Evolutionary conservation across 2,888 invertebrate species (phyloP), one percentile per base, ranked within the genome.

Genomic region (Caradrina kadenii): DNA sequence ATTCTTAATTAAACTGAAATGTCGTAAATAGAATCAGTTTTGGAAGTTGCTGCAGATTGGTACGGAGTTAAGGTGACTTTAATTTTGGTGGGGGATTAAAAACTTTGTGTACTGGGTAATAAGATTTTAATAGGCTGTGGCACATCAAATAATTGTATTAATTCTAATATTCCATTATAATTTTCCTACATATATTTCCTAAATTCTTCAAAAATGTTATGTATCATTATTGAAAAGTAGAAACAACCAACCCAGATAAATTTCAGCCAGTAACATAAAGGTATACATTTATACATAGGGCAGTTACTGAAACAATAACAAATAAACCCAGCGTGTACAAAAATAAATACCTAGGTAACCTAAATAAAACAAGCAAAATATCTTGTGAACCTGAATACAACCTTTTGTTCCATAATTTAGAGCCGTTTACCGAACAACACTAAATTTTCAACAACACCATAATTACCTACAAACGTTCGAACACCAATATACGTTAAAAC

Each of bases 401-500:
- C 22, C 31, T 60, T 49, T n/a, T 31, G 39, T 17, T 26, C 21
- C 49, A 69, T 69, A 69, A 69, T 63, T 69, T 63, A 69, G 49
- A 62, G 22, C 56, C 53, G 10, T 50, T 67, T 55, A 1, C 35
- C 60, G 2, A 55, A 61, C 65, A 50, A 50, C 55, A 63, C 22
- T 61, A 76, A 78, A 78, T 76, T 76, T 52, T 42, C 26, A 35
- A 35, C 21, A 17, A 58, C 45, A 65, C 53, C 55, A 76, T 71
- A 64, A 81, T 74, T 64, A 75, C 59, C 50, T 35, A 3, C 31
- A 21, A 53, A 63, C 42, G 61, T 49, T 65, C 73, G 61, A 60
- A 78, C 66, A 72, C 79, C 82, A 86, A 85, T 85, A 86, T 83
- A 88, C 72, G 58, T 69, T 75, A 35, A 62, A 76, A 76, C 66